Conservation (phyloP, 2,113 vertebrate genomes). For the Petrocephalus microphthalmus region DNA sequence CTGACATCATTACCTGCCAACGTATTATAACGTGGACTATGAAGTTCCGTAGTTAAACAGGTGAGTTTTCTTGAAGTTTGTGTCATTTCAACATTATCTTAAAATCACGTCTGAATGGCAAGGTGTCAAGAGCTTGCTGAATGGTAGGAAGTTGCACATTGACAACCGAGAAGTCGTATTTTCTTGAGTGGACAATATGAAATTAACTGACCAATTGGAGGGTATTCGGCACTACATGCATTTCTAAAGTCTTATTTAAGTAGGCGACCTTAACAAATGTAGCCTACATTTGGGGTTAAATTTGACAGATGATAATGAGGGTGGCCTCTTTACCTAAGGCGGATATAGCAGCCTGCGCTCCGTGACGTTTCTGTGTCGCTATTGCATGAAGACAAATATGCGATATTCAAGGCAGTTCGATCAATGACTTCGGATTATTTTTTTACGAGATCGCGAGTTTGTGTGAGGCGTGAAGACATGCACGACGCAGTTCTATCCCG, state of each 20-base stretch:
- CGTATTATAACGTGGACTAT: neutral
- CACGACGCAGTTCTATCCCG: neutral
- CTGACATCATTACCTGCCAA: neutral
- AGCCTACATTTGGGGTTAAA: neutral
- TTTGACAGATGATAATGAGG: conserved; percentile 10
- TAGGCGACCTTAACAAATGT: conserved; percentile 4
- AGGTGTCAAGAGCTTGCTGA: neutral
- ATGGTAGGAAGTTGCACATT: neutral
- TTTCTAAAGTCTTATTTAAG: neutral
- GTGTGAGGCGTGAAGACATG: neutral
- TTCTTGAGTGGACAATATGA: neutral
- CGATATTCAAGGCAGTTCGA: neutral
- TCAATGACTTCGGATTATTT: neutral
- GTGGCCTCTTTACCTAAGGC: conserved; percentile 3
- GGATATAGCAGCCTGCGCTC: neutral
- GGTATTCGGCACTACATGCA: neutral
- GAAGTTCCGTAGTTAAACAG: conserved; percentile 20
- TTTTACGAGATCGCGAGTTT: neutral
- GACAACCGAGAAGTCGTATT: neutral
- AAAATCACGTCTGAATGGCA: neutral
- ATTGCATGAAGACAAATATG: neutral
- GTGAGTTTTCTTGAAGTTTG: conserved; percentile 6
- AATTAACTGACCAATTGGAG: neutral
- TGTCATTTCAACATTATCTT: neutral
- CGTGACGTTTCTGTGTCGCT: conserved; percentile 11